Percentiles rank a stretch among this genome's conserved stretches.
phyloP scores from a whole-genome alignment of 2,888 invertebrate genomes.

The Bimastos eiseni region DNA sequence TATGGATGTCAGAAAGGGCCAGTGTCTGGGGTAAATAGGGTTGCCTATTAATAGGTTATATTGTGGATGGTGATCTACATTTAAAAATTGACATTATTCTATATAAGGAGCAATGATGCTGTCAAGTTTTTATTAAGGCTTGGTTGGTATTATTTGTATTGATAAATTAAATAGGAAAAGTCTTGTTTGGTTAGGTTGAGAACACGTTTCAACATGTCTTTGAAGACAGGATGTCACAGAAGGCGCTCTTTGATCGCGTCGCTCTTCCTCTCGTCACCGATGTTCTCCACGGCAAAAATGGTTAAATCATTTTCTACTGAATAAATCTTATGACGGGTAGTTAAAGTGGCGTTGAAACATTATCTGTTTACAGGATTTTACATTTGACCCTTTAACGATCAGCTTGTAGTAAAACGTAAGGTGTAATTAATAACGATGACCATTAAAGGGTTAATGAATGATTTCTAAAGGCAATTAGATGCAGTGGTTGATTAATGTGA shows the following conservation, averaged over 20 bases:
- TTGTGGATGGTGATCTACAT: too few species aligned
- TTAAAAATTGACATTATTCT: too few species aligned
- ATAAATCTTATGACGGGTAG: background rate
- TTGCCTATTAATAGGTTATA: too few species aligned
- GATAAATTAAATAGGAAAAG: background rate
- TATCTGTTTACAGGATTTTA: too few species aligned
- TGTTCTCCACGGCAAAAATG: slow-evolving; percentile 84
- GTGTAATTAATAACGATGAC: too few species aligned
- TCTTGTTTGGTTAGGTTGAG: slow-evolving; percentile 56
- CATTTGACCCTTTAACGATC: too few species aligned
- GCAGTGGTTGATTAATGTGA: background rate
- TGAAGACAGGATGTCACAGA: slow-evolving; percentile 76
- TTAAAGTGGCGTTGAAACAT: background rate
- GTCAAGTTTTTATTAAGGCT: too few species aligned
- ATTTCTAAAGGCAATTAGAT: background rate
- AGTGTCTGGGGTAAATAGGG: too few species aligned
- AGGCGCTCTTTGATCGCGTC: slow-evolving; percentile 80
- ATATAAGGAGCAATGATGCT: too few species aligned
- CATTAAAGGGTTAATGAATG: too few species aligned
- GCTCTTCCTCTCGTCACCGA: slow-evolving; percentile 82
- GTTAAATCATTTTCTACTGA: slow-evolving; percentile 54
- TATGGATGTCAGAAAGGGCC: too few species aligned
- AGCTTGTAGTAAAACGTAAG: too few species aligned
- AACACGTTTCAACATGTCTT: slow-evolving; percentile 80
- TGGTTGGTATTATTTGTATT: background rate